Evolutionary conservation across 2,113 vertebrate genomes (phyloP), one percentile per base, ranked within the genome.

Genomic region (Tricholaema leucomelas): DNA sequence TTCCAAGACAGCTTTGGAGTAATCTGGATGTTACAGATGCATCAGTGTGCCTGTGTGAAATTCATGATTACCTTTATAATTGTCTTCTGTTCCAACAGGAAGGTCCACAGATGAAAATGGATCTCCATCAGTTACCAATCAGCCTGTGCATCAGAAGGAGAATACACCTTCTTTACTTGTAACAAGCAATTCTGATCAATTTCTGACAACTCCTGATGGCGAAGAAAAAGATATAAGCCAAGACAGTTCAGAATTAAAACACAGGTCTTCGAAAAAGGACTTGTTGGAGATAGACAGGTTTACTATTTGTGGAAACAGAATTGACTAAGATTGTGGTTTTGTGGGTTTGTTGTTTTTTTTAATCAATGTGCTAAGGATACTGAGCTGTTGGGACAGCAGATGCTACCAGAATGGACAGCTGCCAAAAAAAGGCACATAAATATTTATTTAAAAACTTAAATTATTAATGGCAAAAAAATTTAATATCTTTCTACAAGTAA

Each of bases 241-340:
- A 63, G 98, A 97, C 36, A 96, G 90, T 91, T 96, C 98, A 6
- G 98, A 99, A 67, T 94, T 98, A 63, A 98, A 98, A 95, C 98
- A 98, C 92, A 98, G 97, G 96, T 97, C 98, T 89, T 96, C 97
- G 61, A 99, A 99, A 76, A 98, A 99, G 95, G 99, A 99, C 92
- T 97, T 99, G 95, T 82, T 99, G 96, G 99, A 99, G 95, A 98
- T 99, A 92, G 99, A 99, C 98, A 98, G 99, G 95, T 99, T 99
- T 97, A 99, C 99, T 33, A 99, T 99, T 95, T 99, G 99, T 63
- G 99, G 99, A 66, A 99, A 99, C 97, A 98, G 98, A 73, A 99
- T 99, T 85, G 98, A 99, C 98, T 99, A 97, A 98, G 88, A 25
- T 55, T 52, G 13, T 52, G 10, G 4, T 4, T 27, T 65, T 76